Evolutionary conservation across 2,113 vertebrate species (phyloP), one percentile per base, ranked within the genome.

Genomic region (Lota lota): DNA sequence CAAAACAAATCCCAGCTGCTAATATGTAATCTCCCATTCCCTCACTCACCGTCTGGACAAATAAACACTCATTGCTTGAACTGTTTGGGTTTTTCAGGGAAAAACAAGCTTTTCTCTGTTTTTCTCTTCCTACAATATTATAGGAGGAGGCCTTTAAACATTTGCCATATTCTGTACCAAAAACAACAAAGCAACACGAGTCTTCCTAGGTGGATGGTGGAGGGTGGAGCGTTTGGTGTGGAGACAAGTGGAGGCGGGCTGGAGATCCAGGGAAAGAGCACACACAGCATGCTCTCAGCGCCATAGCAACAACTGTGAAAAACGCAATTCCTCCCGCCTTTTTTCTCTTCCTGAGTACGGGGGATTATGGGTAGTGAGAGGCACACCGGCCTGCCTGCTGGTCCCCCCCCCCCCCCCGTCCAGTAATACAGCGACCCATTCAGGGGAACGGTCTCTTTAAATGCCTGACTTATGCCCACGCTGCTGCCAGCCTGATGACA

Each of bases 381-480:
- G 75, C 73, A 53, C 79, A 69, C 73, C 68, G 22, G 73, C 68
- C 79, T 58, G 70, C 88, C 86, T 56, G 82, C 87, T 90, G 88
- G 59, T 67, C 21, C 62, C 3, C 24, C 63, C 66, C 77, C 76
- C 78, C 83, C 77, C 71, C 76, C 76, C 75, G 64, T 66, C 57
- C 66, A 69, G 12, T 20, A 57, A 63, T 73, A 61, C 85, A 85
- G 88, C 7, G 84, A 71, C 61, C 75, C 73, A 77, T 77, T 85
- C 84, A 90, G 74, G 72, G 68, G 72, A 14, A 47, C 8, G 84
- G 68, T 83, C 72, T 75, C 91, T 93, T 69, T 69, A 75, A 81
- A 85, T 79, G 73, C 76, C 90, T 90, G 80, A 77, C 87, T 93
- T 91, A 89, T 92, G 90, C 89, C 70, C 80, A 77, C 3, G 40